Percentiles rank a stretch among this genome's conserved stretches.
These are phyloP conservation scores for Zosterops borbonicus DNA, from an alignment of 2,113 vertebrate species.

Conservation along the genomic window DNA sequence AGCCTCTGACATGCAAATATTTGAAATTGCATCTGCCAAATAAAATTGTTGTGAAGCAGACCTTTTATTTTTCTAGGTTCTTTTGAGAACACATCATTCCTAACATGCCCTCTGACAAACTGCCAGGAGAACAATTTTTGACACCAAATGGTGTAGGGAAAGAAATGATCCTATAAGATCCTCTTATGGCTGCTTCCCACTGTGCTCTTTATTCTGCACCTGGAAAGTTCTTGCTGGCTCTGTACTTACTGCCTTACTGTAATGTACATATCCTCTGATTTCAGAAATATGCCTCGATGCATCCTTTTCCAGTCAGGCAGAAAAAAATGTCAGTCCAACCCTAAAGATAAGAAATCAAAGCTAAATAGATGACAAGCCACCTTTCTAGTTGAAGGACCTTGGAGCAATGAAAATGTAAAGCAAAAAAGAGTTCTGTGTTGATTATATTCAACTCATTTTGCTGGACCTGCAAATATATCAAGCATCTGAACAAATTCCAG, in stretches of 20 bases:
- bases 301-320: not conserved
- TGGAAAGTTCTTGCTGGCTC: not conserved
- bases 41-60: not conserved
- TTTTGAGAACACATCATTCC: not conserved
- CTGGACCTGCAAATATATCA: not conserved
- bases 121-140: not conserved
- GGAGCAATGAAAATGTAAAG: not conserved
- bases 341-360: constrained; percentile 4
- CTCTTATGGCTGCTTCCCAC: not conserved
- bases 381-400: not conserved
- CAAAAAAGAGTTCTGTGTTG: not conserved
- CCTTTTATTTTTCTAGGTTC: not conserved
- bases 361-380: not conserved
- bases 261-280: not conserved
- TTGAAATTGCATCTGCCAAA: not conserved
- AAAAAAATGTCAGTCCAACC: not conserved
- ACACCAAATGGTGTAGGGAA: not conserved
- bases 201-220: not conserved
- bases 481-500: not conserved
- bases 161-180: not conserved
- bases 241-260: not conserved
- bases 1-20: not conserved
- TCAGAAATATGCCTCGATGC: not conserved
- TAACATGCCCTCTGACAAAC: not conserved
- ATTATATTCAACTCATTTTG: not conserved